phyloP scores from a whole-genome alignment of 1,140 invertebrate species.

The Drosophila bocqueti region DNA sequence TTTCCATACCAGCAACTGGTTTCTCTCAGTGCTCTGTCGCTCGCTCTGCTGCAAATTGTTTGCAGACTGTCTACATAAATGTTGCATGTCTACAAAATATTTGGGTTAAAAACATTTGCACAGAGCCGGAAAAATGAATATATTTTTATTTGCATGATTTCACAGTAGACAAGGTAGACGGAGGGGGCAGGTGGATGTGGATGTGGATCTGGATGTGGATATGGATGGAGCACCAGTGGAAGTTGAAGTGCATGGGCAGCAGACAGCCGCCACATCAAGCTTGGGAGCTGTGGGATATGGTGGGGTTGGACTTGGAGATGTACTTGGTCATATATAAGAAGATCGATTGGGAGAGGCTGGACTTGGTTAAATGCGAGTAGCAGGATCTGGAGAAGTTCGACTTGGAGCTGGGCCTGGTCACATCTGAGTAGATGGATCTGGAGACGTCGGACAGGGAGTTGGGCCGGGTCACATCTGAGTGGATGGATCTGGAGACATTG shows the following conservation, averaged over 20 bases:
- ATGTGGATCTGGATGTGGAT: background rate
- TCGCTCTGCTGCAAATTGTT: conserved; percentile 44
- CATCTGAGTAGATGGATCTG: background rate
- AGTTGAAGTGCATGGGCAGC: background rate
- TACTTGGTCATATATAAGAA: background rate
- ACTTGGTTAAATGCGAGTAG: background rate
- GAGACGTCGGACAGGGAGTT: background rate
- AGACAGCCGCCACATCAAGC: conserved; percentile 13
- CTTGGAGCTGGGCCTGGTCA: background rate
- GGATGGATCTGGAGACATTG: background rate
- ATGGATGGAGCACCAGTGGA: background rate
- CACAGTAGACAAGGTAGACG: conserved; percentile 38
- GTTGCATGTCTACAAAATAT: conserved; percentile 82
- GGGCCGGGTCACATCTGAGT: background rate
- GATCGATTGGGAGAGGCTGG: background rate
- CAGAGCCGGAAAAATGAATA: conserved; percentile 50
- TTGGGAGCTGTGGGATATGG: background rate
- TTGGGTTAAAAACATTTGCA: conserved; percentile 80
- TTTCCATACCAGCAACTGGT: background rate
- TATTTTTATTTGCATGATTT: conserved; percentile 82
- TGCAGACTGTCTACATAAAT: conserved; percentile 67
- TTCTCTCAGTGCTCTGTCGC: conserved; percentile 23
- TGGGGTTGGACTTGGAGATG: background rate
- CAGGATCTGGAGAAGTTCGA: background rate
- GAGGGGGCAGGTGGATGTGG: conserved; percentile 5